Evolutionary conservation across 2,888 invertebrate species (phyloP), one percentile per base, ranked within the genome.

Genomic region (Dolomedes plantarius): DNA sequence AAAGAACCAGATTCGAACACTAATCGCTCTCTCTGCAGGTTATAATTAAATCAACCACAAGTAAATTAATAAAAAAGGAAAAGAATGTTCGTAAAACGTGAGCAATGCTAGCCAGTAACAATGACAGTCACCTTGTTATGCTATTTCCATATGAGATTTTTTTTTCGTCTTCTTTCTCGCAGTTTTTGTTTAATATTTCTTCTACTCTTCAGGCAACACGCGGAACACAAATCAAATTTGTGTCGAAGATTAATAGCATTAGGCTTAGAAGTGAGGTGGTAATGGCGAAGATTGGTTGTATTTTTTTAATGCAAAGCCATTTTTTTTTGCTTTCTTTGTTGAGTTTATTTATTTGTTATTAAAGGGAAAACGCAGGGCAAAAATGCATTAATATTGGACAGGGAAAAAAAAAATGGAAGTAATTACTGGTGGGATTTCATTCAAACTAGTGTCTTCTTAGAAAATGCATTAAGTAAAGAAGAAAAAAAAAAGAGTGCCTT

Each of bases 41-140:
- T 77, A 29, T 85, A 85, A 85, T 85, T 85, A 85, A 85, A 85
- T 85, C 83, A 85, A 73, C 83, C 77, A 73, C 83, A 68, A 64
- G 73, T 46, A 85, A 85, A 77, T 73, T 77, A 72, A 73, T 78
- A 73, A 85, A 85, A 36, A 74, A 36, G 28, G 29, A 69, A 67
- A 41, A 46, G 69, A 39, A 41, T 28, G 69, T 28, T 76, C 46
- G 39, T 16, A 76, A 73, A 78, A 73, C 77, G 83, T 85, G 83
- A 81, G 32, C 81, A 68, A 2, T 5, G 73, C 67, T 56, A 50
- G 41, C 62, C 39, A 31, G 28, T 29, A 85, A 85, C 83, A 85
- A 85, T 85, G 83, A 85, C 83, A 77, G 77, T 85, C 77, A 36
- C 50, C 71, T 39, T 50, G 77, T 67, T 83, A 83, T 75, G 73